Conservation (phyloP, 2,888 invertebrate species). For the Panopea generosa region DNA sequence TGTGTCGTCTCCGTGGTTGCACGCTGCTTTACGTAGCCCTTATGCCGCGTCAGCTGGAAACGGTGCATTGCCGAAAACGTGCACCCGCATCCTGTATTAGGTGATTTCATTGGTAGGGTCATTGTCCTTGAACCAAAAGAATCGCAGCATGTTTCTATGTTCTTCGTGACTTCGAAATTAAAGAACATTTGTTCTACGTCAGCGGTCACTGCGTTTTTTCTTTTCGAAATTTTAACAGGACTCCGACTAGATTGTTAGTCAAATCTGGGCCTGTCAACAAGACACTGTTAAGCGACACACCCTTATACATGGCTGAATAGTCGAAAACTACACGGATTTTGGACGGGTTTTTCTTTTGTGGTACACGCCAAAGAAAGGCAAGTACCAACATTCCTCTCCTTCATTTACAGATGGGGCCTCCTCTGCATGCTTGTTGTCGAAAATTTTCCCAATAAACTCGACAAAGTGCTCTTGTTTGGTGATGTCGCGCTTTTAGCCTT, state of each 20-base stretch:
- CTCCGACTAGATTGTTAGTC: slow-evolving; percentile 43
- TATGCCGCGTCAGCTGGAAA: too few species aligned
- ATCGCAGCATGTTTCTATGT: too few species aligned
- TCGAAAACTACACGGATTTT: slow-evolving; percentile 56
- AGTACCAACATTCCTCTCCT: slow-evolving; percentile 56
- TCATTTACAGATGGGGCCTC: slow-evolving; percentile 33
- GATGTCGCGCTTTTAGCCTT: slow-evolving; percentile 11
- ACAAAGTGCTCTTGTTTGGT: slow-evolving; percentile 44
- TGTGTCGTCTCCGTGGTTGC: too few species aligned
- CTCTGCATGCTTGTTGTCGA: slow-evolving; percentile 49
- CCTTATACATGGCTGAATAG: slow-evolving; percentile 45
- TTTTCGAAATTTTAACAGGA: slow-evolving; percentile 39
- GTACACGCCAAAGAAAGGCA: slow-evolving; percentile 53
- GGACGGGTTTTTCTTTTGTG: slow-evolving; percentile 60
- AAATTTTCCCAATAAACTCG: slow-evolving; percentile 39
- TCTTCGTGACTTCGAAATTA: slow-evolving; percentile 38
- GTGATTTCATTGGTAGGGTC: slow-evolving; percentile 15
- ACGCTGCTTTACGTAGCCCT: too few species aligned
- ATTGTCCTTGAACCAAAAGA: too few species aligned
- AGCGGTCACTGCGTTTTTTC: slow-evolving; percentile 32
- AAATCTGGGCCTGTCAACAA: slow-evolving; percentile 50
- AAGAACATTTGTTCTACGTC: slow-evolving; percentile 60
- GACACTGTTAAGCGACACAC: slow-evolving; percentile 48
- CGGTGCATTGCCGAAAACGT: too few species aligned
- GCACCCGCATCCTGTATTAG: slow-evolving; percentile 53